Evolutionary conservation across 2,888 invertebrate genomes (phyloP).

Genomic region (Drosophila tripunctata): DNA sequence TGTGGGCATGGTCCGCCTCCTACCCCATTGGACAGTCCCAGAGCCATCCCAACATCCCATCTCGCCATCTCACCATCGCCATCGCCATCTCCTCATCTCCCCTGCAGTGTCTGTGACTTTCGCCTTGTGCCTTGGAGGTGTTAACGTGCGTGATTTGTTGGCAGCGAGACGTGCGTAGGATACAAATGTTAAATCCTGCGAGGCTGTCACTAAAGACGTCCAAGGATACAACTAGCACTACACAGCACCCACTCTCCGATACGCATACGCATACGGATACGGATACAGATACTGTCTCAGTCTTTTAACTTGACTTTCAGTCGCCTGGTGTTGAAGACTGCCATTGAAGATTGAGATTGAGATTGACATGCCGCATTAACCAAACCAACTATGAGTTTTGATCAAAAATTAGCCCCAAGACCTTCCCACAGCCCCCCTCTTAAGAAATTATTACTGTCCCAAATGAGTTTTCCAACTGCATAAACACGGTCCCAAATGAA

Average conservation of each 20-base stretch:
- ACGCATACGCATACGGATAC: conserved; percentile 5
- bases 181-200: conserved; percentile 52
- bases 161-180: conserved; percentile 50
- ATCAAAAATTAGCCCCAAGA: conserved; percentile 9
- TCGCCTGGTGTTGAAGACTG: not conserved
- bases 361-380: conserved; percentile 51
- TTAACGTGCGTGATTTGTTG: conserved; percentile 67
- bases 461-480: not conserved
- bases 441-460: not conserved
- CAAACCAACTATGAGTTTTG: conserved; percentile 44
- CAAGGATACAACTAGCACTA: conserved; percentile 25
- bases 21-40: conserved; percentile 31
- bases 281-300: conserved; percentile 28
- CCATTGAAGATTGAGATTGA: conserved; percentile 23
- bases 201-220: conserved; percentile 44
- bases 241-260: no score
- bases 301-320: not conserved
- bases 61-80: no score
- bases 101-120: conserved; percentile 43
- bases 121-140: conserved; percentile 62
- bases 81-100: conserved; percentile 1
- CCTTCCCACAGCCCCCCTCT: not conserved
- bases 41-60: not conserved
- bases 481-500: not conserved
- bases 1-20: conserved; percentile 28